Conservation (phyloP, 2,888 invertebrate species). For the Ophion ellenae region DNA sequence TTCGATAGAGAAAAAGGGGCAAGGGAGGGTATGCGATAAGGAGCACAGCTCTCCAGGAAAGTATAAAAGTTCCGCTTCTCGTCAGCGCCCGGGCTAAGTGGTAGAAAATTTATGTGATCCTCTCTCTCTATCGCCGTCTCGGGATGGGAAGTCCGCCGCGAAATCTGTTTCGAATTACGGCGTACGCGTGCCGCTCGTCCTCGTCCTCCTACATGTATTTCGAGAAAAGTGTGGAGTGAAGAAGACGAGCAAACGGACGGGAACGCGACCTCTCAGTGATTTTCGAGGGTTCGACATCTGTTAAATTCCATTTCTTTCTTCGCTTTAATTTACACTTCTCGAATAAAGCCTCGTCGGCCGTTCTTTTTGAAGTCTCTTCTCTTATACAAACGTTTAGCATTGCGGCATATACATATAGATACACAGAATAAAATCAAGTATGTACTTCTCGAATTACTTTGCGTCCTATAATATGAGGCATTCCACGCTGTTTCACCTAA, state of each 20-base stretch:
- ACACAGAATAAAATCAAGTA: too few relatives aligned
- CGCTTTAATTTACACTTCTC: slow-evolving; percentile 28
- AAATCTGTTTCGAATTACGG: slow-evolving; percentile 73
- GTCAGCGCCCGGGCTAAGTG: slow-evolving; percentile 61
- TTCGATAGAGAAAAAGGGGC: slow-evolving; percentile 2
- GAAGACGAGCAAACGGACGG: slow-evolving; percentile 10
- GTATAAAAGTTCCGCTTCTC: slow-evolving; percentile 29
- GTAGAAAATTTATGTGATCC: slow-evolving; percentile 65
- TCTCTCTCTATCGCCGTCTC: background rate
- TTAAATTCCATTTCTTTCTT: slow-evolving; percentile 56
- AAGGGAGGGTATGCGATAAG: slow-evolving; percentile 33
- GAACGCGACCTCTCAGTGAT: slow-evolving; percentile 24
- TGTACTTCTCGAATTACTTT: too few relatives aligned
- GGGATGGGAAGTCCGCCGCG: slow-evolving; percentile 32
- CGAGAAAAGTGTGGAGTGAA: slow-evolving; percentile 54
- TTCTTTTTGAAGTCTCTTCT: slow-evolving; percentile 23
- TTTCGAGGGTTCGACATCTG: slow-evolving; percentile 59
- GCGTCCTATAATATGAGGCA: too few relatives aligned
- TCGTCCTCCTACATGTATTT: slow-evolving; percentile 31
- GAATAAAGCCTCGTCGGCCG: slow-evolving; percentile 9
- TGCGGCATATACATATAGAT: background rate
- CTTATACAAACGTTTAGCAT: background rate
- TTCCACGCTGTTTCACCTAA: too few relatives aligned
- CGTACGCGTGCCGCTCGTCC: slow-evolving; percentile 71
- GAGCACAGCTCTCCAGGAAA: slow-evolving; percentile 18